Percentiles rank a stretch among this genome's conserved stretches.
These are phyloP conservation scores for Eriosoma lanigerum DNA, from an alignment of 1,140 invertebrate genomes.

Conservation along the genomic window DNA sequence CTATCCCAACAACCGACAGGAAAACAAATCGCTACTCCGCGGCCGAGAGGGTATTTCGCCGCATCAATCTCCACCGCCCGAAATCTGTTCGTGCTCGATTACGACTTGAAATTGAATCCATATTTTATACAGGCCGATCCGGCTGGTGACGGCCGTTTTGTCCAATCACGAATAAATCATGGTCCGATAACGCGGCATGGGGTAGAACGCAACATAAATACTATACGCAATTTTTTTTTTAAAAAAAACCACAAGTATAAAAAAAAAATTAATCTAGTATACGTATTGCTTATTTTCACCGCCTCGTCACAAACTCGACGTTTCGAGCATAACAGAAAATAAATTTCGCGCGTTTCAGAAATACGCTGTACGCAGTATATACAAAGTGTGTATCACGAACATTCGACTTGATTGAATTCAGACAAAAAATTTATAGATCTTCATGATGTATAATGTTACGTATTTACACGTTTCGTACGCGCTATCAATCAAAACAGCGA, in stretches of 20 bases:
- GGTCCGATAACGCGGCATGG: background rate
- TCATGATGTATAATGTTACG: too few relatives aligned
- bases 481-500: too few relatives aligned
- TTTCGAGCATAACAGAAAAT: background rate
- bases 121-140: conserved; percentile 26
- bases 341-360: too few relatives aligned
- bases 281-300: too few relatives aligned
- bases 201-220: background rate
- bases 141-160: conserved; percentile 48
- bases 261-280: too few relatives aligned
- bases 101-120: conserved; percentile 47
- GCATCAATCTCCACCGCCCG: conserved; percentile 36
- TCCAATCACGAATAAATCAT: conserved; percentile 36
- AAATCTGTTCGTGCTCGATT: conserved; percentile 43
- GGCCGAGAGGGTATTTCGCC: background rate
- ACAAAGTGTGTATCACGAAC: too few relatives aligned
- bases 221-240: background rate
- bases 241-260: background rate
- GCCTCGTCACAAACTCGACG: too few relatives aligned
- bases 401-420: too few relatives aligned
- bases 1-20: background rate
- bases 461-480: too few relatives aligned
- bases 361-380: background rate
- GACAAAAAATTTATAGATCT: too few relatives aligned
- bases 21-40: conserved; percentile 34